Evolutionary conservation across 2,888 invertebrate genomes (phyloP).

Genomic region (Cheilosia soror): DNA sequence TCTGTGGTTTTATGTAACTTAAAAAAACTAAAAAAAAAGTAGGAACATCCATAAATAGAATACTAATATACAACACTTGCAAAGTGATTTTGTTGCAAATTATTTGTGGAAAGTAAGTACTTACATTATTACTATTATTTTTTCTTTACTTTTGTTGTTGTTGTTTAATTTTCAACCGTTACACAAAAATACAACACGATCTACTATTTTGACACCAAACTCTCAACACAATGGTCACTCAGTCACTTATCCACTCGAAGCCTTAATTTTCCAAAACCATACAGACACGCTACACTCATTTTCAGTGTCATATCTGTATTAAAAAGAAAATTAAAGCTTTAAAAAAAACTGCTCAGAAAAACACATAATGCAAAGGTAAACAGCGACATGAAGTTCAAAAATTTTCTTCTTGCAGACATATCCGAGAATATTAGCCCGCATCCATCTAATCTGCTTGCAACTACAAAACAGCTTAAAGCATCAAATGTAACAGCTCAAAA

Average conservation of each 20-base stretch:
- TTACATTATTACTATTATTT: not conserved
- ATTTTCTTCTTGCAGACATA: constrained; percentile 56
- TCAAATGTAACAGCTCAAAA: constrained; percentile 24
- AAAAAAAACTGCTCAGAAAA: constrained; percentile 17
- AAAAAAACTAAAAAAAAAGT: too few relatives aligned
- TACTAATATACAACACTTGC: too few relatives aligned
- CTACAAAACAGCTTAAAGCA: constrained; percentile 22
- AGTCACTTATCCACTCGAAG: constrained; percentile 8
- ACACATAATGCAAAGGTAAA: constrained; percentile 3
- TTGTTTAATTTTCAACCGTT: constrained; percentile 3
- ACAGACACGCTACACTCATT: not conserved
- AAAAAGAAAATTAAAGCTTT: not conserved
- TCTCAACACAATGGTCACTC: constrained; percentile 40
- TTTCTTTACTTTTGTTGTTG: constrained; percentile 6
- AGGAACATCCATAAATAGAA: too few relatives aligned
- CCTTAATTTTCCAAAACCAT: not conserved
- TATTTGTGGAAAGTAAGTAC: constrained; percentile 41
- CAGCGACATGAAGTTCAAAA: constrained; percentile 31
- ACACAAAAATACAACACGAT: constrained; percentile 14
- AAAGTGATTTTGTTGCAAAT: too few relatives aligned
- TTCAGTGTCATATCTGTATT: not conserved
- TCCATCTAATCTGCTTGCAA: constrained; percentile 26
- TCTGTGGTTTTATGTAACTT: too few relatives aligned
- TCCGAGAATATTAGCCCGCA: not conserved
- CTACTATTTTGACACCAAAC: constrained; percentile 44